Conservation (phyloP, 2,113 vertebrate species). For the Ochotona princeps region DNA sequence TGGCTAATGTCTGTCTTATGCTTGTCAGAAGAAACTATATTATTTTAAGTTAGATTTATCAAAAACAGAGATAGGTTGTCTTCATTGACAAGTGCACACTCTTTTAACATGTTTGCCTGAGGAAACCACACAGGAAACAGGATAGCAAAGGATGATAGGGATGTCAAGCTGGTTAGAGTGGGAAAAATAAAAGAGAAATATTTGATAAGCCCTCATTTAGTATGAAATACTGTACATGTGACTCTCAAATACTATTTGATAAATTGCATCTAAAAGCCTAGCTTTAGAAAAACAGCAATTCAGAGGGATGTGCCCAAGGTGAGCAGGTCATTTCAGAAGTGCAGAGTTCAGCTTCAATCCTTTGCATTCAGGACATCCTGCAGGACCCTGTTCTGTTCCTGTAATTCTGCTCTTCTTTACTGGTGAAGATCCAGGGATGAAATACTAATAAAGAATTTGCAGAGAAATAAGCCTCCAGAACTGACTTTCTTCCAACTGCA, state of each 20-base stretch:
- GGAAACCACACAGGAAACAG: constrained; percentile 24
- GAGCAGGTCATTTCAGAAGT: neutral
- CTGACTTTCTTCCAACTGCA: constrained; percentile 8
- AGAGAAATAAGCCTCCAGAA: constrained; percentile 44
- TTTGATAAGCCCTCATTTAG: neutral
- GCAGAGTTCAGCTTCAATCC: neutral
- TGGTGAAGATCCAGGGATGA: neutral
- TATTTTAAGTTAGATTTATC: constrained; percentile 46
- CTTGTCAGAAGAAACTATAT: constrained; percentile 29
- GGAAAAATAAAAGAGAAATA: neutral
- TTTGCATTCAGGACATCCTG: constrained; percentile 13
- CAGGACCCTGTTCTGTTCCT: neutral
- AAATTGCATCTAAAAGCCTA: neutral
- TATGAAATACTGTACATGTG: neutral
- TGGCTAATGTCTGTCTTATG: constrained; percentile 40
- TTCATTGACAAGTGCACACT: constrained; percentile 34
- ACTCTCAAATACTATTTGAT: neutral
- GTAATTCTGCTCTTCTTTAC: neutral
- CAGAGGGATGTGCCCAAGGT: neutral
- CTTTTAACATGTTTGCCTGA: neutral
- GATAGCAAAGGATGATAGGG: neutral
- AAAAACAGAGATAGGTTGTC: neutral
- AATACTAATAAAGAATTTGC: constrained; percentile 55
- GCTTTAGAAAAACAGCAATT: neutral
- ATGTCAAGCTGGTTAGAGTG: neutral